phyloP scores from a whole-genome alignment of 1,140 invertebrate species.

The Aethina tumida region DNA sequence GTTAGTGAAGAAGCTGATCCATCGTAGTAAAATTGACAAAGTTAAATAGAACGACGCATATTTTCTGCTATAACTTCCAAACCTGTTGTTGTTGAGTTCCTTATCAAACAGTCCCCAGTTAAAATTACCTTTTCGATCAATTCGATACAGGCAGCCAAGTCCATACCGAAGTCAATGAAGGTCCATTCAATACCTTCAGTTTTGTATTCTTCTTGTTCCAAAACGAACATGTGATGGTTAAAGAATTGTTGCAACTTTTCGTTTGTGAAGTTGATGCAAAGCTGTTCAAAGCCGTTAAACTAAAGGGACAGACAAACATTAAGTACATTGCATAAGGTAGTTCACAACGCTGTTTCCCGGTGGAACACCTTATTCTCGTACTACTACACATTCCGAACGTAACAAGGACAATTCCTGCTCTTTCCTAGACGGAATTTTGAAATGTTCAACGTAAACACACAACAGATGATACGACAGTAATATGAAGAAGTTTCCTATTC shows the following conservation, averaged over 20 bases:
- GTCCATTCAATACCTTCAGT: constrained; percentile 90
- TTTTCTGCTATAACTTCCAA: too few species aligned
- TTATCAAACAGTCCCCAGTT: too few species aligned
- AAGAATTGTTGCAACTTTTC: constrained; percentile 97
- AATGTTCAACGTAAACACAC: constrained; percentile 1
- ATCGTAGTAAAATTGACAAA: too few species aligned
- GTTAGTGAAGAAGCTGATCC: too few species aligned
- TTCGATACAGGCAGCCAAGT: constrained; percentile 93
- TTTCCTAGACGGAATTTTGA: not conserved
- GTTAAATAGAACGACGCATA: too few species aligned
- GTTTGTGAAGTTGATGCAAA: constrained; percentile 98
- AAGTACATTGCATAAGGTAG: constrained; percentile 6
- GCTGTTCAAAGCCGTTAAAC: constrained; percentile 97
- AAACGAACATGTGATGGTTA: constrained; percentile 98
- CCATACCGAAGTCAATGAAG: constrained; percentile 98
- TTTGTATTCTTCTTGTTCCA: constrained; percentile 97
- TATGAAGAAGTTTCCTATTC: too few species aligned
- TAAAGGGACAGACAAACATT: constrained; percentile 39
- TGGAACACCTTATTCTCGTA: not conserved
- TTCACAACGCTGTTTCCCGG: constrained; percentile 1
- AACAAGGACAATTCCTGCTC: not conserved
- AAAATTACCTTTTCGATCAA: constrained; percentile 87
- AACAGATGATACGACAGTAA: constrained; percentile 6
- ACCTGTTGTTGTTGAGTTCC: not conserved
- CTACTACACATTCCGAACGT: constrained; percentile 3